Base-by-base conservation (phyloP, 1,140 invertebrate genomes). In the Ptiloglossa arizonensis region DNA sequence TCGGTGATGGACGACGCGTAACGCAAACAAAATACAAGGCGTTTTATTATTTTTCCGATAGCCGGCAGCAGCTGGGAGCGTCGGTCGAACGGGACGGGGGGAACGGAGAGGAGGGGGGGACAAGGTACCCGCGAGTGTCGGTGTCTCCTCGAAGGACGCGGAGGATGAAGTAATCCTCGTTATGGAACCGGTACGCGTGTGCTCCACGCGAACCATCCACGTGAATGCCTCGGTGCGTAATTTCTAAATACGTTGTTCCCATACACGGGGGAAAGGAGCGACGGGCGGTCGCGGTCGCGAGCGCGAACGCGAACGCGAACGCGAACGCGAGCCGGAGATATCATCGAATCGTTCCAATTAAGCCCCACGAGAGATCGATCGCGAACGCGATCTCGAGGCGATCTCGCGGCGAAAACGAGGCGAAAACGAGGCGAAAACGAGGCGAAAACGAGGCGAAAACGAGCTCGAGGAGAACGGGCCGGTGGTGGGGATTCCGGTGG, bases 101-200 rank as follows among this genome's bases (percentile, higher is more conserved):
- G 2, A 62, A 46, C 56, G 44, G n/a, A n/a, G n/a, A n/a, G n/a
- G n/a, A n/a, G n/a, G n/a, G n/a, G n/a, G 32, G 46, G 50, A 74
- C 44, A 5, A 50, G n/a, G n/a, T n/a, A n/a, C n/a, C 56, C 69
- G 70, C 35, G 57, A 79, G 67, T 73, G 62, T 80, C 81, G 66
- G 54, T 71, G 77, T 32, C 77, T 79, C 54, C 46, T 57, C 79
- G 81, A 87, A 87, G 87, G 86, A 87, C 79, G 78, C 80, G 60
- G 60, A 81, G 81, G 82, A 81, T 86, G 81, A 87, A 87, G 81
- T 86, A 87, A 84, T 84, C 83, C 81, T 86, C 81, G 77, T 86
- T 87, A 86, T 81, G 78, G 80, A 87, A 87, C 68, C 57, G 79
- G 78, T 83, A 87, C 67, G 76, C 72, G 79, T 76, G 71, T 87